A percentile compares a stretch with the other conserved stretches of the same genome.
These are phyloP conservation scores for Acrocyrtus sp. DNA, from an alignment of 2,888 invertebrate genomes.

Conservation along the genomic window DNA sequence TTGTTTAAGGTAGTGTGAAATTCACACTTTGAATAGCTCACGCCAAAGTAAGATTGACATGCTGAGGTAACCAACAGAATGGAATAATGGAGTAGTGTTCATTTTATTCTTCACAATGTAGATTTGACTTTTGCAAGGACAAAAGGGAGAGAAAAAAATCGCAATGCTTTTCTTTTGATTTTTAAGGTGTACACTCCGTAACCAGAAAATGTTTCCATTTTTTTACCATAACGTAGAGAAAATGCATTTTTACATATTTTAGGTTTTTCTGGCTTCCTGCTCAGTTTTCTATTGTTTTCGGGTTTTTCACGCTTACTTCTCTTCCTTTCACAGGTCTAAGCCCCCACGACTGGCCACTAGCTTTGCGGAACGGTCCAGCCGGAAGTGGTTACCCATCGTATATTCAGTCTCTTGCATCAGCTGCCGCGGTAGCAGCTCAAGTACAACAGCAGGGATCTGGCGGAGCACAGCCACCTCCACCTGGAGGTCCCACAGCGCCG, in stretches of 20 bases:
- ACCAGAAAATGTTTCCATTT: no score
- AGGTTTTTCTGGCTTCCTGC: constrained; percentile 44
- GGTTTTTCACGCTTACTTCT: background rate
- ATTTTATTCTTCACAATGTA: no score
- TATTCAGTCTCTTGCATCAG: constrained; percentile 56
- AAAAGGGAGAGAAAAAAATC: no score
- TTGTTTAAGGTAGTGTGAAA: constrained; percentile 44
- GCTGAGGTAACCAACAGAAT: no score
- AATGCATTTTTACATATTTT: constrained; percentile 7
- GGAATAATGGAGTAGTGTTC: no score
- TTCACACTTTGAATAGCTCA: no score
- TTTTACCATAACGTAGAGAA: no score
- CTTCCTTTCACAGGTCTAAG: constrained; percentile 52
- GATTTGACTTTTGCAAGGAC: no score
- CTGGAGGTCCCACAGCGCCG: constrained; percentile 25
- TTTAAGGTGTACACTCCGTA: no score
- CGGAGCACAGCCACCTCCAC: constrained; percentile 39
- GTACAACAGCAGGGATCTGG: constrained; percentile 28
- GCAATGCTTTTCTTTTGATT: no score
- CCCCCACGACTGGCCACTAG: constrained; percentile 62
- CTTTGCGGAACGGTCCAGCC: constrained; percentile 50
- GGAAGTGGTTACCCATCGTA: constrained; percentile 59
- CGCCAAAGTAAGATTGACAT: no score
- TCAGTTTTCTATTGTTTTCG: background rate
- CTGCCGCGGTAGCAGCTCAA: constrained; percentile 43